phyloP scores from a whole-genome alignment of 2,888 invertebrate genomes.

The Stenolophus ochropezus region DNA sequence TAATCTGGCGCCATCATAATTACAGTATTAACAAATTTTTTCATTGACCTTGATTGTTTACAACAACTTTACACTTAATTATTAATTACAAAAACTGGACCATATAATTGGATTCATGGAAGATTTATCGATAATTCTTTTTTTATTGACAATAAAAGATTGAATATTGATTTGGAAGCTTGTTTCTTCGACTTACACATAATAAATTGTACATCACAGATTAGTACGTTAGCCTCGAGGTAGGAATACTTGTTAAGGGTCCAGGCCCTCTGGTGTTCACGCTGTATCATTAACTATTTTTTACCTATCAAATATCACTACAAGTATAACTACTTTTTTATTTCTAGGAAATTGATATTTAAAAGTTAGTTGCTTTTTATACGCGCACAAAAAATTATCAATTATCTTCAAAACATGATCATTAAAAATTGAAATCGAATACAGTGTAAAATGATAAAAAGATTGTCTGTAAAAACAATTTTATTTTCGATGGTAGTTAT shows the following conservation, averaged over 20 bases:
- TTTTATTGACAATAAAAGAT: constrained; percentile 32
- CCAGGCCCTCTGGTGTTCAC: not conserved
- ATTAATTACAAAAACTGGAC: constrained; percentile 43
- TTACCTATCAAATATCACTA: constrained; percentile 19
- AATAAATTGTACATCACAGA: constrained; percentile 3
- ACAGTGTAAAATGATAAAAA: not conserved
- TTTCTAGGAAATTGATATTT: constrained; percentile 40
- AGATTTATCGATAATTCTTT: constrained; percentile 40
- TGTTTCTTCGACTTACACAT: not conserved
- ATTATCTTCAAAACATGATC: constrained; percentile 12
- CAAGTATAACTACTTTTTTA: constrained; percentile 23
- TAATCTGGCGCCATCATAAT: constrained; percentile 33
- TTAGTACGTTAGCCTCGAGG: constrained; percentile 22
- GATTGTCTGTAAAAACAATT: not conserved
- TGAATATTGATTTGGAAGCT: constrained; percentile 13
- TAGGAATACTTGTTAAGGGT: constrained; percentile 22
- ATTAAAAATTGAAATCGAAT: not conserved
- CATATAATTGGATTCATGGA: constrained; percentile 35
- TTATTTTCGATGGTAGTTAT: too few relatives aligned
- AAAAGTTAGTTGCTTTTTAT: constrained; percentile 20
- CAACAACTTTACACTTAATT: constrained; percentile 23
- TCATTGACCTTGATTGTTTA: constrained; percentile 42
- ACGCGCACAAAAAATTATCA: constrained; percentile 5
- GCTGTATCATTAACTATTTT: constrained; percentile 32
- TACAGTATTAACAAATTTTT: constrained; percentile 29